phyloP scores from a whole-genome alignment of 2,113 vertebrate genomes.

The Cichladusa arquata region DNA sequence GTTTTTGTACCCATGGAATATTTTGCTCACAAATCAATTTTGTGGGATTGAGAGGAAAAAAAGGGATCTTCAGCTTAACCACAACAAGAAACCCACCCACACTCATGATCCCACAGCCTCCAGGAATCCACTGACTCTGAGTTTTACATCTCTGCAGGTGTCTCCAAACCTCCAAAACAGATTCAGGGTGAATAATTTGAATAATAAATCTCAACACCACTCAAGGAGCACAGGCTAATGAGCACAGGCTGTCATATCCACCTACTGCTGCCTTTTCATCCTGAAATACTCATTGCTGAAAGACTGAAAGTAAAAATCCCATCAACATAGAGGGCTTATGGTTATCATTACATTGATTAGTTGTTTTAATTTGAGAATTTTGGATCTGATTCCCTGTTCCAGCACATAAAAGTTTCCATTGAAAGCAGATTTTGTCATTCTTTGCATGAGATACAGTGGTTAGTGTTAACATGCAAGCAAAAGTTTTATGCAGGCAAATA shows the following conservation, averaged over 20 bases:
- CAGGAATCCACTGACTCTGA: not conserved
- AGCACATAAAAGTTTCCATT: conserved; percentile 67
- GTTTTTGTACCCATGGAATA: not conserved
- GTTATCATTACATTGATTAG: conserved; percentile 62
- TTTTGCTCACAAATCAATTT: not conserved
- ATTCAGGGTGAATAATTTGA: not conserved
- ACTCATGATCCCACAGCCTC: not conserved
- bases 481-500: conserved; percentile 68
- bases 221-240: not conserved
- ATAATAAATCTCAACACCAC: not conserved
- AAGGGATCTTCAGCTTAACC: not conserved
- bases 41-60: accelerated
- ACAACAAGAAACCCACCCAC: not conserved
- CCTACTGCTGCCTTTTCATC: not conserved
- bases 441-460: conserved; percentile 63
- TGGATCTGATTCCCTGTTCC: conserved; percentile 39
- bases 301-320: conserved; percentile 8
- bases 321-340: conserved; percentile 31
- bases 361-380: conserved; percentile 61
- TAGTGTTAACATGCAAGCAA: conserved; percentile 71
- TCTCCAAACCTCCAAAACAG: not conserved
- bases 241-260: not conserved
- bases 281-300: conserved; percentile 21
- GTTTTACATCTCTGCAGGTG: not conserved
- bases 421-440: conserved; percentile 66